These are phyloP conservation scores for Cheilosia impressa DNA, from an alignment of 2,888 invertebrate genomes.

Conservation along the genomic window DNA sequence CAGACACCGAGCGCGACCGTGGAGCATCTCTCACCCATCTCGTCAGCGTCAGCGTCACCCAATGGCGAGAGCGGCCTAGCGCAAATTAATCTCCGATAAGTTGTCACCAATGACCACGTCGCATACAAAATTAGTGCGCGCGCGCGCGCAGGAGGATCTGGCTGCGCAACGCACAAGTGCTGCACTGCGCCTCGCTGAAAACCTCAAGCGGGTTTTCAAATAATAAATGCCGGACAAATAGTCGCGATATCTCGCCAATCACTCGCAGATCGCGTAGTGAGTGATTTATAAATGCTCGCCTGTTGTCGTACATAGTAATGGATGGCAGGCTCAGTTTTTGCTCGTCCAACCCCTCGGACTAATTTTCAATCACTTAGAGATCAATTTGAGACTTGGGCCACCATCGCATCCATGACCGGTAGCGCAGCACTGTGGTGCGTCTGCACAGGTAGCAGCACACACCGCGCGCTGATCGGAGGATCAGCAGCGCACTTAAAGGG, in stretches of 20 bases:
- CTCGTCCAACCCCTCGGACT: slow-evolving; percentile 72
- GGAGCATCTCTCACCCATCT: slow-evolving; percentile 61
- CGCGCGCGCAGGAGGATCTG: slow-evolving; percentile 63
- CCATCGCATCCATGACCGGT: slow-evolving; percentile 73
- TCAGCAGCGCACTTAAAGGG: slow-evolving; percentile 37
- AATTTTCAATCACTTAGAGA: slow-evolving; percentile 75
- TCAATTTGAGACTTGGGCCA: slow-evolving; percentile 74
- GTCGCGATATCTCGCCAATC: slow-evolving; percentile 75
- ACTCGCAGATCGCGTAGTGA: slow-evolving; percentile 74
- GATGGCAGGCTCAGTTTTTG: slow-evolving; percentile 57
- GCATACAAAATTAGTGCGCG: slow-evolving; percentile 70
- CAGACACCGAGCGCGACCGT: slow-evolving; percentile 11
- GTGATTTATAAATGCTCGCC: slow-evolving; percentile 74
- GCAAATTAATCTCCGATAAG: slow-evolving; percentile 75
- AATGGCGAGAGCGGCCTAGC: slow-evolving; percentile 55
- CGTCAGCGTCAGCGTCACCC: slow-evolving; percentile 13
- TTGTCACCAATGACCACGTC: slow-evolving; percentile 73
- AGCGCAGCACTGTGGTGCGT: slow-evolving; percentile 27
- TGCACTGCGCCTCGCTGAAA: not conserved
- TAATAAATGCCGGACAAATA: slow-evolving; percentile 75
- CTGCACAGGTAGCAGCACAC: slow-evolving; percentile 22
- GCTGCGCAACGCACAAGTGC: slow-evolving; percentile 39
- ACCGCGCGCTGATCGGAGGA: slow-evolving; percentile 50
- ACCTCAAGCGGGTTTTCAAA: slow-evolving; percentile 56
- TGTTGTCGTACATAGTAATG: slow-evolving; percentile 74